Evolutionary conservation across 2,113 vertebrate genomes (phyloP).

Genomic region (Laticauda colubrina): DNA sequence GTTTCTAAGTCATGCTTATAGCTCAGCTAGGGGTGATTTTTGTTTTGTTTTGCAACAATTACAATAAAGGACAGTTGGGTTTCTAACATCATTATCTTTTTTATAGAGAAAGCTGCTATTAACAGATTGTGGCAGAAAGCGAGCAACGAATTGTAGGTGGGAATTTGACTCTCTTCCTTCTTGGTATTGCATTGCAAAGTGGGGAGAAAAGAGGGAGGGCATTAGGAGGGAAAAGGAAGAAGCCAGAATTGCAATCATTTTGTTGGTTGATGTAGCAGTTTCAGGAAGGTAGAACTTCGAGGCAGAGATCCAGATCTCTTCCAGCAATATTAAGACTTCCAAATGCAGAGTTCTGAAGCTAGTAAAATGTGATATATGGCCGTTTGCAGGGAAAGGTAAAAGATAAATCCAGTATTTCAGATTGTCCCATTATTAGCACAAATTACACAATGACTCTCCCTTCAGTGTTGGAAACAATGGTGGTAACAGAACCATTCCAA

Average conservation of each 20-base stretch:
- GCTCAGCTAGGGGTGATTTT: slow-evolving; percentile 31
- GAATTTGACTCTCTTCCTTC: slow-evolving; percentile 14
- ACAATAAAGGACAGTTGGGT: not conserved
- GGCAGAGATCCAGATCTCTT: not conserved
- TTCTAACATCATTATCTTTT: slow-evolving; percentile 31
- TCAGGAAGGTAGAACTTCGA: not conserved
- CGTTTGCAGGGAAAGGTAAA: not conserved
- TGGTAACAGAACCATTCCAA: not conserved
- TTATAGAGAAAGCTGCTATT: not conserved
- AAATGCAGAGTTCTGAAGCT: not conserved
- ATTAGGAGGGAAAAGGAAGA: not conserved
- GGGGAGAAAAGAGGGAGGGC: not conserved
- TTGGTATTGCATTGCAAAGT: not conserved
- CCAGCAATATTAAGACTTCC: not conserved
- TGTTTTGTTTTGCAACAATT: slow-evolving; percentile 24
- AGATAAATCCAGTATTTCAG: not conserved
- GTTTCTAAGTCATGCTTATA: slow-evolving; percentile 43
- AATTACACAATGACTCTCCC: not conserved
- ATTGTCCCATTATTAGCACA: not conserved
- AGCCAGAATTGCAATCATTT: not conserved
- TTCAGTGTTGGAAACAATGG: not conserved
- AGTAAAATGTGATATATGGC: too few species aligned
- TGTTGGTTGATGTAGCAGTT: not conserved
- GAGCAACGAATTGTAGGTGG: not conserved
- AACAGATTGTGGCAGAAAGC: slow-evolving; percentile 10